Percentiles rank a stretch among this genome's conserved stretches.
Conservation (phyloP, 2,113 vertebrate species). For the Cynopterus brachyotis region DNA sequence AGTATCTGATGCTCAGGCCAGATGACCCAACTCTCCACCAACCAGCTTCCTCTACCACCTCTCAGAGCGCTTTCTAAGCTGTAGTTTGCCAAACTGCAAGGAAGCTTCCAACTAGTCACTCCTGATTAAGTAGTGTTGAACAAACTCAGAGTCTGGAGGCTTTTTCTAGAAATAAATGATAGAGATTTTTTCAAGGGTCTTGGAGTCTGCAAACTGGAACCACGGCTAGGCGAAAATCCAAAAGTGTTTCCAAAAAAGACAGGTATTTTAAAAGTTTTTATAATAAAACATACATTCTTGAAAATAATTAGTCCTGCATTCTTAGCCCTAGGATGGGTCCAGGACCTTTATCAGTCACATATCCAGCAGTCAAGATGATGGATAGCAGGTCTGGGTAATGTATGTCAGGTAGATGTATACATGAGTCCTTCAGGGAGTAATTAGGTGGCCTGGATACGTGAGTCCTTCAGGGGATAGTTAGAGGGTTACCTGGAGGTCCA, state of each 20-base stretch:
- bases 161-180: not conserved
- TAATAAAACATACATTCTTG: not conserved
- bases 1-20: not conserved
- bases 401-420: not conserved
- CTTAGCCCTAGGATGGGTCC: not conserved
- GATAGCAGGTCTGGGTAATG: not conserved
- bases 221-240: not conserved
- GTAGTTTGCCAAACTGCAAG: not conserved
- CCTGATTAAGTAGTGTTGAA: not conserved
- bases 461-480: not conserved
- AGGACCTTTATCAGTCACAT: not conserved
- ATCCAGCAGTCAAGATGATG: not conserved
- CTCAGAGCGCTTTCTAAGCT: not conserved
- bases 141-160: not conserved
- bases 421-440: not conserved
- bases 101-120: not conserved
- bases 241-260: not conserved
- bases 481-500: not conserved
- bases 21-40: not conserved
- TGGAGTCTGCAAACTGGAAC: not conserved
- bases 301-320: not conserved
- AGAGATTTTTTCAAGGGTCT: not conserved
- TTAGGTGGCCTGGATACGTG: not conserved
- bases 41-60: not conserved
- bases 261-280: not conserved